Evolutionary conservation across 2,797 vertebrate genomes (phyloP).

Genomic region (Betta splendens): DNA sequence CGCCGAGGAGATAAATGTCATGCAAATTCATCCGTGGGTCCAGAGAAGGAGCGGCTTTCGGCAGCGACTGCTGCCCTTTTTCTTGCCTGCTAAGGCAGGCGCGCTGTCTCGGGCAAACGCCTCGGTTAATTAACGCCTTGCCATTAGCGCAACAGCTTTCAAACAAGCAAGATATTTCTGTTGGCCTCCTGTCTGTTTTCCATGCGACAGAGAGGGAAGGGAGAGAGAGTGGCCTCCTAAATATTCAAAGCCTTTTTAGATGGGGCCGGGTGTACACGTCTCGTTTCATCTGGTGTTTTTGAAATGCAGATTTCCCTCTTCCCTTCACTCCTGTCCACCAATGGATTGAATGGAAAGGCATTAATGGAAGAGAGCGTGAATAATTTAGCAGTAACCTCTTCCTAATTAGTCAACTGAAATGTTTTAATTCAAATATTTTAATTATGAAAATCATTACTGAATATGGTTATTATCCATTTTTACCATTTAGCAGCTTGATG

Average conservation of each 20-base stretch:
- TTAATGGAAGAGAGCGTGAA: constrained; percentile 63
- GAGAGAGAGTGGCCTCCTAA: constrained; percentile 57
- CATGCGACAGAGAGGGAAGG: constrained; percentile 37
- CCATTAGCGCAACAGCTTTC: constrained; percentile 80
- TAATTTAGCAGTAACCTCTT: constrained; percentile 68
- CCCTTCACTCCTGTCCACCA: constrained; percentile 70
- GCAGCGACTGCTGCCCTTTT: constrained; percentile 56
- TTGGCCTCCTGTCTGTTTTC: constrained; percentile 65
- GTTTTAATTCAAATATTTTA: constrained; percentile 21
- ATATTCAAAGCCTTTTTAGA: constrained; percentile 79
- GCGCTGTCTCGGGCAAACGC: constrained; percentile 82
- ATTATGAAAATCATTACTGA: background rate
- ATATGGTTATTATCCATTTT: too few species aligned
- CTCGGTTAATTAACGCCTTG: constrained; percentile 84
- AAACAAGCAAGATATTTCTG: constrained; percentile 81
- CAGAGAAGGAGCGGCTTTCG: constrained; percentile 59
- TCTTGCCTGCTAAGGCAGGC: constrained; percentile 71
- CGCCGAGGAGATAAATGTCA: constrained; percentile 67
- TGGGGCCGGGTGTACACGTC: constrained; percentile 67
- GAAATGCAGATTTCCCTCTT: constrained; percentile 77
- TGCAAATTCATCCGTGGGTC: constrained; percentile 66
- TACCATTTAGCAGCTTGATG: background rate
- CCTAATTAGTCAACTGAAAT: constrained; percentile 73
- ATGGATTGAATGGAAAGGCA: constrained; percentile 72
- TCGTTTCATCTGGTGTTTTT: constrained; percentile 76